Percentiles rank a stretch among this genome's conserved stretches.
phyloP scores from a whole-genome alignment of 2,113 vertebrate species.

The Arizona elegans region DNA sequence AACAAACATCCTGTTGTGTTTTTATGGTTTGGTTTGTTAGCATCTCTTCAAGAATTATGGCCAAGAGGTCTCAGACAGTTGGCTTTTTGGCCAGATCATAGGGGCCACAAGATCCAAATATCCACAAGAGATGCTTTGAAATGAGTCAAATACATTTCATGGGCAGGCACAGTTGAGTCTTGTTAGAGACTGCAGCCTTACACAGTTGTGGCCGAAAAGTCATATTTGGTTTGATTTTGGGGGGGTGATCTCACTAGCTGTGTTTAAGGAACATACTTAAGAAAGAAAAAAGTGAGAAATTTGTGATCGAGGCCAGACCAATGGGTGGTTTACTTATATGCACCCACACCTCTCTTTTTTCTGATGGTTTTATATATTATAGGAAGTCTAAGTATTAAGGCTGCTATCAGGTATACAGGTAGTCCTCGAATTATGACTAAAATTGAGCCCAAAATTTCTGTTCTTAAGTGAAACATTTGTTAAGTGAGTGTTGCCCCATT shows the following conservation, averaged over 20 bases:
- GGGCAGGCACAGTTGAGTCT: neutral
- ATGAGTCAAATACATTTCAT: neutral
- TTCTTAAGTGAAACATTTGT: neutral
- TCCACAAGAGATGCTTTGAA: neutral
- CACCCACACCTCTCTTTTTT: neutral
- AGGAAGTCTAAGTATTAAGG: neutral
- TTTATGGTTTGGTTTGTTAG: neutral
- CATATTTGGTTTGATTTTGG: neutral
- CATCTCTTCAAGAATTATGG: neutral
- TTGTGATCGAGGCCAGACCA: neutral
- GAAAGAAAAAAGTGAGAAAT: neutral
- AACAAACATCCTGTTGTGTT: neutral
- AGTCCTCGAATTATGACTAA: neutral
- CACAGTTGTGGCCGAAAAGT: neutral
- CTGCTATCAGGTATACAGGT: neutral
- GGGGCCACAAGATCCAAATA: neutral
- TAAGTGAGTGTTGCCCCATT: neutral
- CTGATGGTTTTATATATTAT: neutral
- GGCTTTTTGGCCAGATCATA: neutral
- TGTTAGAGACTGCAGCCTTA: neutral
- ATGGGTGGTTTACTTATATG: neutral
- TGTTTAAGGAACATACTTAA: neutral
- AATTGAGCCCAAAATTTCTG: neutral
- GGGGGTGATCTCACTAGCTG: neutral
- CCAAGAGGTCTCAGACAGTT: neutral